Percentiles rank a stretch among this genome's conserved stretches.
Evolutionary conservation across 1,140 invertebrate genomes (phyloP).

Genomic region (Colletes gigas): DNA sequence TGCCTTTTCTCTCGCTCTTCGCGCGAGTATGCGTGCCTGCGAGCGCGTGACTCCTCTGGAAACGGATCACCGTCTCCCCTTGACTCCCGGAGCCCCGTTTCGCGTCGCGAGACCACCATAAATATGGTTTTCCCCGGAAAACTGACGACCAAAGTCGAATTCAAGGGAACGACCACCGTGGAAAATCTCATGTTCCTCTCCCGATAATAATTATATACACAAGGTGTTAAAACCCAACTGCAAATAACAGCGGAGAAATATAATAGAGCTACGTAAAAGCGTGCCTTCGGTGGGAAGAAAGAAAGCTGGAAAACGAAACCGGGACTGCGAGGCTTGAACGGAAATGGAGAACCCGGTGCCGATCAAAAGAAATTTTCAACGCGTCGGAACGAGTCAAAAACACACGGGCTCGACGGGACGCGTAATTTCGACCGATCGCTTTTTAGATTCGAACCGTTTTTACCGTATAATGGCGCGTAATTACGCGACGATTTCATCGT

Average conservation of each 20-base stretch:
- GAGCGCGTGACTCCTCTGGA: conserved; percentile 5
- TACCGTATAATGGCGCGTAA: conserved; percentile 35
- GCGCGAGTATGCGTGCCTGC: no score
- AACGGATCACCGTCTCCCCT: conserved; percentile 16
- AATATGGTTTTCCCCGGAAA: conserved; percentile 19
- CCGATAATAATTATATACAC: no score
- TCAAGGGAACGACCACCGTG: no score
- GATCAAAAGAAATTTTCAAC: conserved; percentile 41
- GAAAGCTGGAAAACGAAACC: no score
- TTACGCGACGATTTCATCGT: conserved; percentile 18
- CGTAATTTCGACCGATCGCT: conserved; percentile 17
- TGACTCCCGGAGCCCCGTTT: background rate
- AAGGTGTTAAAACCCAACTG: no score
- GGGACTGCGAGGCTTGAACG: background rate
- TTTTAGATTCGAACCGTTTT: conserved; percentile 10
- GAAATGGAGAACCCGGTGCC: background rate
- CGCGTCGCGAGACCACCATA: conserved; percentile 13
- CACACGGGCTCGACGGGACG: background rate
- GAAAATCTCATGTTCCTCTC: no score
- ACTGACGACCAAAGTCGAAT: background rate
- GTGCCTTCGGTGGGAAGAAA: no score
- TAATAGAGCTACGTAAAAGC: no score
- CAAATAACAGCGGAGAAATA: no score
- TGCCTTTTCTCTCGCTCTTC: background rate
- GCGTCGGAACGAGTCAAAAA: conserved; percentile 10